Evolutionary conservation across 2,113 vertebrate genomes (phyloP).

Genomic region (Tylochromis polylepis): DNA sequence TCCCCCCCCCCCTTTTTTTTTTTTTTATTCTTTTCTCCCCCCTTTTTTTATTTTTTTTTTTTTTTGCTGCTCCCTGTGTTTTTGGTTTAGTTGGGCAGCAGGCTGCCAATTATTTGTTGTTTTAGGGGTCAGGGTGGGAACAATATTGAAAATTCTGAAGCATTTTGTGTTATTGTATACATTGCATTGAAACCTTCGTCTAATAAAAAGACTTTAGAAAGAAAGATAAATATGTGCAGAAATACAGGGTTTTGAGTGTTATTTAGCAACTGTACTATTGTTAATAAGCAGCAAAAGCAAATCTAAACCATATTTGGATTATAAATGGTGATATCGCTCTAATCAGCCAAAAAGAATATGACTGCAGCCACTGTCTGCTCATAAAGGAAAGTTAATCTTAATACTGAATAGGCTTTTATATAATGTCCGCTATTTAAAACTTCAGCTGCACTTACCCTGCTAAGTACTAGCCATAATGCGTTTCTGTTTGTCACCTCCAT

Average conservation of each 20-base stretch:
- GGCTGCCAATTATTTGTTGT: too few relatives aligned
- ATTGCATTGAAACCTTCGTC: too few relatives aligned
- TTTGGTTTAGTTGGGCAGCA: too few relatives aligned
- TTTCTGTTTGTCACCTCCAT: slow-evolving; percentile 2
- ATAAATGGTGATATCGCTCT: background rate
- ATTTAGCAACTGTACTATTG: background rate
- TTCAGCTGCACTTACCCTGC: background rate
- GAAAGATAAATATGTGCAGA: too few relatives aligned
- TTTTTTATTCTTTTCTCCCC: too few relatives aligned
- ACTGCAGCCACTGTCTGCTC: background rate
- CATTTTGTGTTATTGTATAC: too few relatives aligned
- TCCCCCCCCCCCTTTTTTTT: too few relatives aligned
- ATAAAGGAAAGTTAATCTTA: background rate
- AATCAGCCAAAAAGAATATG: background rate
- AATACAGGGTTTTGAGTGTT: background rate
- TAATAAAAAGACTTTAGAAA: too few relatives aligned
- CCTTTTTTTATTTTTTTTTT: too few relatives aligned
- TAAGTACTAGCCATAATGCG: background rate
- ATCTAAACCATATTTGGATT: background rate
- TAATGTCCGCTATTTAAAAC: background rate
- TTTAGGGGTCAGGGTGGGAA: too few relatives aligned
- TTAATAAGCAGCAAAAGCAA: background rate
- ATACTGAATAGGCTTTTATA: background rate
- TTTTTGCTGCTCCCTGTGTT: too few relatives aligned
- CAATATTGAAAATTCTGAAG: too few relatives aligned